A percentile compares a stretch with the other conserved stretches of the same genome.
Evolutionary conservation across 2,888 invertebrate species (phyloP).

Genomic region (Sinotaia quadrata): DNA sequence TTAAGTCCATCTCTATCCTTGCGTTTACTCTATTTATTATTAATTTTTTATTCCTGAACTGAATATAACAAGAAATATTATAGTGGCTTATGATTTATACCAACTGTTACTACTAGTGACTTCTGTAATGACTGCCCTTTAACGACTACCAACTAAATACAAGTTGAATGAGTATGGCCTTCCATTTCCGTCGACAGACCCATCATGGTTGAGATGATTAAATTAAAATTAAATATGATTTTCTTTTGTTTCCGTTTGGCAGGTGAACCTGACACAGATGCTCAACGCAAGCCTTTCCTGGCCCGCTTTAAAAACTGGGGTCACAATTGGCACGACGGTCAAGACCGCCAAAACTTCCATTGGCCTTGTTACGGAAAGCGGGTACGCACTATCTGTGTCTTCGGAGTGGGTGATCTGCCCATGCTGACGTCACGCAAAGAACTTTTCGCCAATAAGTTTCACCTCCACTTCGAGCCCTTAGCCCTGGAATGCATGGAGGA

Average conservation of each 20-base stretch:
- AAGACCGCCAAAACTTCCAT: conserved; percentile 37
- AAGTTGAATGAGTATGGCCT: no score
- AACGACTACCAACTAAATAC: no score
- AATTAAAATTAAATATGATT: no score
- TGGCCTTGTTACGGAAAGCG: conserved; percentile 57
- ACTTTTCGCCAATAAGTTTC: conserved; percentile 64
- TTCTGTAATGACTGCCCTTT: no score
- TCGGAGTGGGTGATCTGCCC: conserved; percentile 54
- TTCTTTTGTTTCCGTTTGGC: not conserved
- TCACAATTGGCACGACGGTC: conserved; percentile 30
- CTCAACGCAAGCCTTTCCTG: conserved; percentile 46
- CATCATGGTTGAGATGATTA: conserved; percentile 35
- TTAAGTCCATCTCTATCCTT: no score
- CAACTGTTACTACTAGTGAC: no score
- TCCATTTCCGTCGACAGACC: no score
- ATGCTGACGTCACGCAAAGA: conserved; percentile 50
- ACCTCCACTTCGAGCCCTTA: conserved; percentile 50
- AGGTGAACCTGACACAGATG: conserved; percentile 37
- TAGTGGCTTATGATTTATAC: no score
- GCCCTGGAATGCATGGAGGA: conserved; percentile 62
- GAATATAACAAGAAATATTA: no score
- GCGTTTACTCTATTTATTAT: no score
- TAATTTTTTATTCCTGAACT: no score
- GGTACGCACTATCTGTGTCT: conserved; percentile 60
- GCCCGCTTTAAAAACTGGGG: conserved; percentile 64